A percentile compares a stretch with the other conserved stretches of the same genome.
These are phyloP conservation scores for Chionodraco myersi DNA, from an alignment of 2,113 vertebrate genomes.

Conservation along the genomic window DNA sequence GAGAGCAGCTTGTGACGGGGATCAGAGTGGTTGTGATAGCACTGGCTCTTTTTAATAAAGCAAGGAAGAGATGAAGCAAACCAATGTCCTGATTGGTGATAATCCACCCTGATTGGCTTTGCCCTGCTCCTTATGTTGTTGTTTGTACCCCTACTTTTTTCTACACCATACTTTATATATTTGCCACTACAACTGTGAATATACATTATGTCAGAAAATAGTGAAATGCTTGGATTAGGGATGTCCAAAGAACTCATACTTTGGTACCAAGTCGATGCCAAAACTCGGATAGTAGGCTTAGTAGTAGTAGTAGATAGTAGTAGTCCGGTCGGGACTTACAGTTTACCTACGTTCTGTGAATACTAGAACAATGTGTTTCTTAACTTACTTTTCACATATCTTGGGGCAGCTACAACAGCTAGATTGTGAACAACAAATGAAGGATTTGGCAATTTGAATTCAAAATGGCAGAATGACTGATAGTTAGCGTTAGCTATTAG, in stretches of 20 bases:
- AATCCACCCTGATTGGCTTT: constrained; percentile 65
- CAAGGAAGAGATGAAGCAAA: constrained; percentile 60
- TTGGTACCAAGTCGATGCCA: no score
- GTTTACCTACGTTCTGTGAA: no score
- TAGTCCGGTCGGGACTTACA: no score
- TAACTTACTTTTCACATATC: no score
- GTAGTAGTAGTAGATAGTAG: no score
- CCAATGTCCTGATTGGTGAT: constrained; percentile 58
- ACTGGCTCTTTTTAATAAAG: constrained; percentile 49
- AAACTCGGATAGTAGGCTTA: no score
- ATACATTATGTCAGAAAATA: constrained; percentile 22
- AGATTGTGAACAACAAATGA: no score
- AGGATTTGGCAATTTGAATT: no score
- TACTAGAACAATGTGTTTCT: no score
- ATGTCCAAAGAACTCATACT: neutral
- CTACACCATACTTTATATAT: neutral
- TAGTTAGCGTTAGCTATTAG: no score
- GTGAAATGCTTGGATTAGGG: neutral
- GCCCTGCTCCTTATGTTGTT: constrained; percentile 37
- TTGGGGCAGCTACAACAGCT: no score
- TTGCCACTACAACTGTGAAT: constrained; percentile 14
- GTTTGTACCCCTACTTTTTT: neutral
- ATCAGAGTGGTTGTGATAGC: constrained; percentile 60
- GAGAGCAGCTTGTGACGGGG: constrained; percentile 40
- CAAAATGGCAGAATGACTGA: no score